Evolutionary conservation across 2,888 invertebrate genomes (phyloP), one percentile per base, ranked within the genome.

Genomic region (Nephrotoma flavescens): DNA sequence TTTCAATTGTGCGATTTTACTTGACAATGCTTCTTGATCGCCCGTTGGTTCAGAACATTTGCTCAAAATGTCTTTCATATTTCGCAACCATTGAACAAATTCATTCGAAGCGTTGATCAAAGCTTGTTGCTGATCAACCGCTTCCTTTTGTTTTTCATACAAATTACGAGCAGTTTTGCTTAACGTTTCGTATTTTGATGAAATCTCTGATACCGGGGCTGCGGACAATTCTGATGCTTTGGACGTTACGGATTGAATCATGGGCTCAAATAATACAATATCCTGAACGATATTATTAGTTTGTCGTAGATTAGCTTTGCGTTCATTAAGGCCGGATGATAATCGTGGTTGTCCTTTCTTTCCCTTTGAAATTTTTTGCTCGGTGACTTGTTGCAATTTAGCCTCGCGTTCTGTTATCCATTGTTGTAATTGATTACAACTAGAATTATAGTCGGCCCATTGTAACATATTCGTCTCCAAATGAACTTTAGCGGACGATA

Each of bases 381-480:
- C 97, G 89, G 95, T 95, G 86, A 97, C 97, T 92, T 97, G 96
- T 92, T 97, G 97, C 86, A 97, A 91, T 92, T 98, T 97, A 5
- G 97, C 96, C 93, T 98, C 98, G 89, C 97, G 94, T 89, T 98
- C 98, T 45, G 95, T 95, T 87, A 99, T 96, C 98, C 98, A 98
- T 93, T 97, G 96, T 89, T 97, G 96, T 41, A 98, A 92, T 90
- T 98, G 97, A 19, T 96, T 95, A 90, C 97, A 98, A 87, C 97
- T 97, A 87, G 97, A 97, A 90, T 97, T 97, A 91, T 98, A 98
- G 90, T 98, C 97, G 6, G 97, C 97, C 98, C 98, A 98, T 94
- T 98, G 98, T 71, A 98, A 92, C 12, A 98, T 92, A 89, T 96
- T 96, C 0, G 97, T 97, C 91, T 98, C 98, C 52, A 98, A 92